phyloP scores from a whole-genome alignment of 2,113 vertebrate species.

The Embiotoca jacksoni region DNA sequence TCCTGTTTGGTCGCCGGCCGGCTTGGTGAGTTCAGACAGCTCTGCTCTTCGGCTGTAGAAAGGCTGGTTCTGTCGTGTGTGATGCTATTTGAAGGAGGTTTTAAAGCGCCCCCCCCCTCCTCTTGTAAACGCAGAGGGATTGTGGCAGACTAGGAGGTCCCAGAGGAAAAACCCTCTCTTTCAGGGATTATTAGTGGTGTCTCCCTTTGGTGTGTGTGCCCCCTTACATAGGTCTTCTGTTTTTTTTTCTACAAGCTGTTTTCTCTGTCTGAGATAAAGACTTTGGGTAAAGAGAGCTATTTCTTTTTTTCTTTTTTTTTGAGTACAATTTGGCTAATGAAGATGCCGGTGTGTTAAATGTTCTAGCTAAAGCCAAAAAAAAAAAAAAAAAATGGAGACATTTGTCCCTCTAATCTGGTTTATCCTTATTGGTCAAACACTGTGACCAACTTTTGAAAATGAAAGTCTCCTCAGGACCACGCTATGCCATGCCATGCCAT shows the following conservation, averaged over 20 bases:
- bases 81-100: constrained; percentile 67
- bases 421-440: constrained; percentile 41
- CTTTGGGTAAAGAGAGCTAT: constrained; percentile 29
- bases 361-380: constrained; percentile 76
- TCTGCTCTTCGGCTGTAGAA: constrained; percentile 69
- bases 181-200: constrained; percentile 66
- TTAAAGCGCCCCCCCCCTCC: constrained; percentile 18
- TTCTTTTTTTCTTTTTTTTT: constrained; percentile 19
- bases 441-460: constrained; percentile 46
- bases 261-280: constrained; percentile 28
- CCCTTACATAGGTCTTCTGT: constrained; percentile 28
- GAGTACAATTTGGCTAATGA: constrained; percentile 60
- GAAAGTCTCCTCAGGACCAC: constrained; percentile 62
- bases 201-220: constrained; percentile 53
- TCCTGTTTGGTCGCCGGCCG: constrained; percentile 20
- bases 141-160: constrained; percentile 78
- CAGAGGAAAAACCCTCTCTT: constrained; percentile 66
- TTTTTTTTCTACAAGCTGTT: constrained; percentile 43
- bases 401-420: constrained; percentile 66
- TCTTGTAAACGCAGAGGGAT: constrained; percentile 77
- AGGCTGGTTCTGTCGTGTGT: constrained; percentile 67
- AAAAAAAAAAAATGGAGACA: constrained; percentile 45
- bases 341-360: constrained; percentile 66
- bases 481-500: constrained; percentile 66
- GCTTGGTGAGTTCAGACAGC: constrained; percentile 65